Base-by-base conservation (phyloP, 2,888 invertebrate species). In the Archips xylosteana region DNA sequence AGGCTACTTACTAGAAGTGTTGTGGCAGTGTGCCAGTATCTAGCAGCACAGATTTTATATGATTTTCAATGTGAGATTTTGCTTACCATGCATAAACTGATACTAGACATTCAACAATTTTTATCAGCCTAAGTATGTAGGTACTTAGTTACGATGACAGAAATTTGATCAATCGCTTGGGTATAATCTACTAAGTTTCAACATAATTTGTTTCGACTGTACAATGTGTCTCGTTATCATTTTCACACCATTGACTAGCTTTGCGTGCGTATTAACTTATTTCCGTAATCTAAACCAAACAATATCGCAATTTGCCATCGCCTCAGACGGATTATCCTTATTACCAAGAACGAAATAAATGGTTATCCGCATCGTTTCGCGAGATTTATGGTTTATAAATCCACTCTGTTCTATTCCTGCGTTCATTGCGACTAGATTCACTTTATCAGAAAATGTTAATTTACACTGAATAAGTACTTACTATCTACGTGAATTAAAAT, bases 1-100 rank as follows among this genome's bases (percentile, higher is more conserved):
- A 70, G 69, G 65, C 74, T 74, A 74, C 69, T 74, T 70, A 70
- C 74, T 60, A 61, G 36, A 74, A 74, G 74, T 70, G 74, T 64
- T 70, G 34, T 74, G 74, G 74, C 74, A 54, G 23, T 45, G 61
- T 61, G 74, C 74, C 74, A 74, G 45, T 42, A 34, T 65, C 60
- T 60, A 65, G 54, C 15, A 51, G 65, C 74, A 32, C 49, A 73
- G 68, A 68, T 73, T 72, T 63, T 13, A 59, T 47, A 12, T 63
- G 36, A 60, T n/a, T 59, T 73, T 64, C 68, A 42, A 70, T 74
- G 60, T 60, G 13, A 74, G n/a, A 42, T 62, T 67, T 67, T 34
- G 69, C 69, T 73, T 65, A 65, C 54, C 74, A 60, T 65, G 51
- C 45, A 60, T 54, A 62, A 66, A 15, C 42, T 49, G 49, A 69